Conservation (phyloP, 35 echinoderm and acorn worm genomes). For the Stichopus chloronotus region DNA sequence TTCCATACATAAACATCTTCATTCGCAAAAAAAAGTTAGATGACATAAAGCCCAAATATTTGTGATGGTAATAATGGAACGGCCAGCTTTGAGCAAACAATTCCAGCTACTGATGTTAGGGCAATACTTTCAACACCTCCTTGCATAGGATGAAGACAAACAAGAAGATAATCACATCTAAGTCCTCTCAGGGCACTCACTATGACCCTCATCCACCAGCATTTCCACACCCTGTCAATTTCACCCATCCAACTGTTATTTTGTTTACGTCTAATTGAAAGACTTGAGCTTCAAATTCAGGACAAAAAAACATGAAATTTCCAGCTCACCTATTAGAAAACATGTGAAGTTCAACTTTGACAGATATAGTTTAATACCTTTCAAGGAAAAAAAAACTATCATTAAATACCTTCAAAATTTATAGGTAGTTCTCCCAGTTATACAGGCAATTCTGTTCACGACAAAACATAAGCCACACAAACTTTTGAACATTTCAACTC, state of each 20-base stretch:
- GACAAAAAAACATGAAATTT: too few species aligned
- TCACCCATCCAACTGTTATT: background rate
- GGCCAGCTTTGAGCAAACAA: constrained; percentile 14
- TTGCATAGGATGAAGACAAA: background rate
- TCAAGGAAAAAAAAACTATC: too few species aligned
- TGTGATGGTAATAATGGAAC: constrained; percentile 43
- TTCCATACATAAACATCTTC: constrained; percentile 32
- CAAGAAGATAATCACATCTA: background rate
- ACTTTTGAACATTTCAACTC: too few species aligned
- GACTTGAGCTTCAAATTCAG: background rate
- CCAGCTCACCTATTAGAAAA: too few species aligned
- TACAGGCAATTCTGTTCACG: too few species aligned
- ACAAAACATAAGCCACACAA: too few species aligned
- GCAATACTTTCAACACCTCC: background rate
- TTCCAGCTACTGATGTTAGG: background rate
- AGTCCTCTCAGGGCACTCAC: background rate
- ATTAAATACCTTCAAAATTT: too few species aligned
- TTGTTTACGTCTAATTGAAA: constrained; percentile 13
- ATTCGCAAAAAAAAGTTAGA: constrained; percentile 9
- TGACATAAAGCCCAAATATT: constrained; percentile 18
- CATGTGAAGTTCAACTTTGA: too few species aligned
- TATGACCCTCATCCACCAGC: background rate
- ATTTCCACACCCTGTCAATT: constrained; percentile 8
- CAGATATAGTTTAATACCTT: too few species aligned
- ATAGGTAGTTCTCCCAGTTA: too few species aligned